These are phyloP conservation scores for Pipistrellus pygmaeus DNA, from an alignment of 2,797 vertebrate genomes.

Conservation along the genomic window DNA sequence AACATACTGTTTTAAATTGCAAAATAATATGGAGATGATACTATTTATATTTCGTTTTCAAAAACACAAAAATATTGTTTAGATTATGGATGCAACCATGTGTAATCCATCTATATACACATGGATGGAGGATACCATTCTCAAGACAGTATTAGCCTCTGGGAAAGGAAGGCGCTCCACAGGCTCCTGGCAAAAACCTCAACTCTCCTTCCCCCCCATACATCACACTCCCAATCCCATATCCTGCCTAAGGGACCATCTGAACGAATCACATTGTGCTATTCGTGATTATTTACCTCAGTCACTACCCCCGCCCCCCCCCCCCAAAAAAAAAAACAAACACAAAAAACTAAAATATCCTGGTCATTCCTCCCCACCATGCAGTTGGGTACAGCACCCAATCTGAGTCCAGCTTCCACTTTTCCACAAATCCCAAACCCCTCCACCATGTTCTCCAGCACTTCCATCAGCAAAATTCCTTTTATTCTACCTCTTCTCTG, in stretches of 20 bases:
- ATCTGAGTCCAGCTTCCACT: background rate
- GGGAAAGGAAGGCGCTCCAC: background rate
- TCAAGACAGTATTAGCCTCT: background rate
- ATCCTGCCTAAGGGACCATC: background rate
- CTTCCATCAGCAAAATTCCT: slow-evolving; percentile 5
- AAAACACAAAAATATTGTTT: background rate
- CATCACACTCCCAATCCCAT: background rate
- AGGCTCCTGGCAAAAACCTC: background rate
- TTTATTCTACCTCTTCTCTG: background rate
- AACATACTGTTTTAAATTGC: background rate
- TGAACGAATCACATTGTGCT: background rate
- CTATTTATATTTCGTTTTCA: background rate
- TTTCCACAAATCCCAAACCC: background rate
- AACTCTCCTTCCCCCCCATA: background rate
- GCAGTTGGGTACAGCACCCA: background rate
- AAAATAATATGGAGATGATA: background rate
- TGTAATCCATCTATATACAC: background rate
- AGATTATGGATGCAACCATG: background rate
- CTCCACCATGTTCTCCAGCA: background rate
- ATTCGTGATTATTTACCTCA: background rate
- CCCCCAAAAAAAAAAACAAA: background rate
- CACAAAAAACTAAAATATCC: background rate
- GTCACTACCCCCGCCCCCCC: background rate
- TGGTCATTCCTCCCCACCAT: background rate
- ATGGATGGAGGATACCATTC: background rate